phyloP scores from a whole-genome alignment of 2,888 invertebrate species.

The Liodrosophila aerea region DNA sequence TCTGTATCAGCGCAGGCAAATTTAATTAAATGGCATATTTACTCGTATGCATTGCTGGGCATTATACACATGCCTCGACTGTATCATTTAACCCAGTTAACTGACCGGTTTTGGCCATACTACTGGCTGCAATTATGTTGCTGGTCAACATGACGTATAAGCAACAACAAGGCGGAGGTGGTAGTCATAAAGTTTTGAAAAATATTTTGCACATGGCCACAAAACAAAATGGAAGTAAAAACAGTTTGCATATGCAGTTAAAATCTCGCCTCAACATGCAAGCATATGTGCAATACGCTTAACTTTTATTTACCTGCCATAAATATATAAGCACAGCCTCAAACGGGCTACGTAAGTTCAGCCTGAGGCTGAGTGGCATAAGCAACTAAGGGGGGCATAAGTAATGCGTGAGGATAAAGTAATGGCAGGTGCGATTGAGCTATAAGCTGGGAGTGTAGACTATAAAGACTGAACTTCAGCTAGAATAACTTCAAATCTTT shows the following conservation, averaged over 20 bases:
- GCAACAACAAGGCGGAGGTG: background rate
- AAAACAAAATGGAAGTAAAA: slow-evolving; percentile 7
- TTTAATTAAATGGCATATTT: slow-evolving; percentile 17
- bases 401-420: too few relatives aligned
- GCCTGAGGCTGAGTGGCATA: background rate
- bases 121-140: slow-evolving; percentile 22
- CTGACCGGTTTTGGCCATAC: slow-evolving; percentile 17
- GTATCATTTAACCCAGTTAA: slow-evolving; percentile 7
- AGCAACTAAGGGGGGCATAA: too few relatives aligned
- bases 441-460: too few relatives aligned
- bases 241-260: slow-evolving; percentile 13
- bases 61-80: slow-evolving; percentile 11
- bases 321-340: background rate
- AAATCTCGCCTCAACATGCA: slow-evolving; percentile 9
- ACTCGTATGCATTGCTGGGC: background rate
- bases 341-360: slow-evolving; percentile 2
- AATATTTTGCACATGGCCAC: slow-evolving; percentile 38
- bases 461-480: too few relatives aligned
- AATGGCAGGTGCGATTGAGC: too few relatives aligned
- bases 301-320: slow-evolving; percentile 14
- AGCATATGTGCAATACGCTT: slow-evolving; percentile 14
- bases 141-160: slow-evolving; percentile 23
- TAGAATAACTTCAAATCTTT: too few relatives aligned
- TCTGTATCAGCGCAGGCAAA: background rate
- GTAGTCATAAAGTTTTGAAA: slow-evolving; percentile 40